Evolutionary conservation across 2,113 vertebrate species (phyloP), one percentile per base, ranked within the genome.

Genomic region (Oreochromis spilurus): DNA sequence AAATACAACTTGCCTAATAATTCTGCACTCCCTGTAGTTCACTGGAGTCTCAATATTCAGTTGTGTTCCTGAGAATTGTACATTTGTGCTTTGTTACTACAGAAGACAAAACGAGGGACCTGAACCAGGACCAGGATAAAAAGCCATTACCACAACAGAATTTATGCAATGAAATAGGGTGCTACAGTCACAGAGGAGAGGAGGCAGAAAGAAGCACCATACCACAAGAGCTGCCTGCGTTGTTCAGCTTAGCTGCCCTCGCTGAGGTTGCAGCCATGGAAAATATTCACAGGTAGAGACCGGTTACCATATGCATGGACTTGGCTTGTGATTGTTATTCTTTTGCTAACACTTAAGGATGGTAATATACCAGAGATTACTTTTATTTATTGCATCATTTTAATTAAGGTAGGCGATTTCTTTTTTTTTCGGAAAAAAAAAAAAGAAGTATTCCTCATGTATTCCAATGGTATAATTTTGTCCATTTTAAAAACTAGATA

Each of bases 221-320:
- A 88, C 96, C 98, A 72, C 93, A 91, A 26, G 93, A 94, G 78
- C 95, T 97, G 79, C 97, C 97, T 53, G 97, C 98, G 1, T 99
- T 99, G 96, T 99, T 99, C 87, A 99, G 99, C 93, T 95, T 99
- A 70, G 97, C 98, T n/a, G 99, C 99, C 14, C 97, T 99, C n/a
- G 99, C 99, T 7, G 99, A 99, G 91, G 99, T 99, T 19, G 99
- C 99, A n/a, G 98, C 99, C 94, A 99, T 99, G 99, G 99, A 99
- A 94, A 99, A 99, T 1, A 97, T 97, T 93, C 98, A 99, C 97
- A 98, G 98, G 99, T 99, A 43, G 4, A 81, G 6, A 72, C 45
- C 1, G 16, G 14, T 34, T 75, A 16, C 43, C 26, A 17, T 31
- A 31, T 67, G 45, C 70, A 50, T 31, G 17, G 24, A 19, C 43